These are phyloP conservation scores for Bombus pyrosoma DNA, from an alignment of 1,140 invertebrate genomes.

Conservation along the genomic window DNA sequence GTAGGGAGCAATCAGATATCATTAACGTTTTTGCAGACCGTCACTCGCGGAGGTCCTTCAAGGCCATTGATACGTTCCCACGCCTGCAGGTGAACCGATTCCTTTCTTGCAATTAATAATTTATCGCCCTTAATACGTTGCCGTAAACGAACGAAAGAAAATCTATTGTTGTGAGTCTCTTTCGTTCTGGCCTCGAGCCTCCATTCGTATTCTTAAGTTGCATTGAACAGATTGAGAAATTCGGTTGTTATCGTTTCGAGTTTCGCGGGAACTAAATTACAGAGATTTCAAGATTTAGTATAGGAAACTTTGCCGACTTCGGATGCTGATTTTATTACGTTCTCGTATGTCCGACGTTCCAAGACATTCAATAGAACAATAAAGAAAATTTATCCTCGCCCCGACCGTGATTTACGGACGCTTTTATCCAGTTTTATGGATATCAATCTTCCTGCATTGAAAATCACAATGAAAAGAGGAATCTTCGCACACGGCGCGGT, in stretches of 20 bases:
- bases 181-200: background rate
- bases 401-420: background rate
- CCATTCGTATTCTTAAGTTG: background rate
- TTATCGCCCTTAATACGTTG: conserved; percentile 66
- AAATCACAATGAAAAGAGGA: background rate
- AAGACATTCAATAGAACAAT: background rate
- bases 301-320: background rate
- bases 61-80: conserved; percentile 55
- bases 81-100: conserved; percentile 69
- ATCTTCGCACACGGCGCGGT: background rate
- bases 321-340: no score
- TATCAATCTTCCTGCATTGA: background rate
- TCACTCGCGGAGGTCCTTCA: conserved; percentile 49
- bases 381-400: background rate
- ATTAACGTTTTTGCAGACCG: conserved; percentile 78
- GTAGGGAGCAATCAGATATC: conserved; percentile 80
- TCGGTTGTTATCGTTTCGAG: no score
- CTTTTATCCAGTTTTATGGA: background rate
- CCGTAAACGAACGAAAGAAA: conserved; percentile 49
- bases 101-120: conserved; percentile 67
- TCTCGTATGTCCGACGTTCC: no score
- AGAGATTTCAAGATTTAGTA: no score
- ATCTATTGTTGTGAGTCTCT: conserved; percentile 25
- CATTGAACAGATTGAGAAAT: no score
- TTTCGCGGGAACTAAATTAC: background rate